Conservation (phyloP, 2,797 vertebrate species). For the Cirrhinus mrigala region DNA sequence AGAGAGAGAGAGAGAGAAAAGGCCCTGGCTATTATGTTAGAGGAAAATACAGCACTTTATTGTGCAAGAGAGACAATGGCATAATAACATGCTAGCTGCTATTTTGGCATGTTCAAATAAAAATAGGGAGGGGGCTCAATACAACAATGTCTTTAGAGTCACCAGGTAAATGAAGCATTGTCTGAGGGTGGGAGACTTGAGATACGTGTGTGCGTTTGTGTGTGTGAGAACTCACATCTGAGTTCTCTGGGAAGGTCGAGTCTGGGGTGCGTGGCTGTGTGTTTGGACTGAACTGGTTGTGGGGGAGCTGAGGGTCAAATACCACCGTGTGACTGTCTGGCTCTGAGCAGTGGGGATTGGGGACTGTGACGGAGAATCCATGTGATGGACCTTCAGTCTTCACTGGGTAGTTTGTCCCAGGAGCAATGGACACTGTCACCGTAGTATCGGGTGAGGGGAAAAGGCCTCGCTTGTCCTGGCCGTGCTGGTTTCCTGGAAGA, state of each 20-base stretch:
- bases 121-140: constrained; percentile 77
- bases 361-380: constrained; percentile 87
- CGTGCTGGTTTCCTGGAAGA: constrained; percentile 84
- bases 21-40: constrained; percentile 80
- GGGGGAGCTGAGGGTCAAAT: constrained; percentile 85
- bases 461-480: constrained; percentile 87
- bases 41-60: constrained; percentile 85
- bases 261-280: constrained; percentile 92
- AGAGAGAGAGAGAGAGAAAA: constrained; percentile 68
- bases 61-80: constrained; percentile 85
- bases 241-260: constrained; percentile 94
- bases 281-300: constrained; percentile 88
- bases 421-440: constrained; percentile 91
- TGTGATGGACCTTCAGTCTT: constrained; percentile 91
- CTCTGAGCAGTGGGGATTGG: constrained; percentile 85
- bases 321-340: constrained; percentile 80
- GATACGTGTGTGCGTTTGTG: constrained; percentile 37
- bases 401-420: constrained; percentile 88
- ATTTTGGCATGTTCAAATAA: constrained; percentile 86
- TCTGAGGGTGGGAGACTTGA: constrained; percentile 57
- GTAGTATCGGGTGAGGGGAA: constrained; percentile 92
- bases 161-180: constrained; percentile 78
- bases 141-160: constrained; percentile 77
- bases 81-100: constrained; percentile 85
- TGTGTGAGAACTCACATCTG: constrained; percentile 83